These are phyloP conservation scores for Pseudorectes ferrugineus DNA, from an alignment of 2,113 vertebrate species.

Conservation along the genomic window DNA sequence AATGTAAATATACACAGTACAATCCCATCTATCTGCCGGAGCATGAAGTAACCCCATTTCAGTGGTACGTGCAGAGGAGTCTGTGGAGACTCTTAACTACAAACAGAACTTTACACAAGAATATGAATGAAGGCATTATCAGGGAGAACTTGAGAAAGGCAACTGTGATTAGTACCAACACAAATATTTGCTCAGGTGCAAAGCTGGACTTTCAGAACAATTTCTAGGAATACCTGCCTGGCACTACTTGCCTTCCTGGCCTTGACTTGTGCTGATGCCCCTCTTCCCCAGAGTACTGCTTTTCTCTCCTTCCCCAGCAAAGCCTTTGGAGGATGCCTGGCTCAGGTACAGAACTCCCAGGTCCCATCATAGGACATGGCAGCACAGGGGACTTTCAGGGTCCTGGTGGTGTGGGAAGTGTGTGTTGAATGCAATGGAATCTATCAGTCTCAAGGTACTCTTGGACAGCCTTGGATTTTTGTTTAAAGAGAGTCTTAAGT, in stretches of 20 bases:
- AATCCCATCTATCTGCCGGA: neutral
- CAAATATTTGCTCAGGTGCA: neutral
- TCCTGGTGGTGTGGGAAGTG: neutral
- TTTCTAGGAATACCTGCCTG: neutral
- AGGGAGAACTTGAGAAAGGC: neutral
- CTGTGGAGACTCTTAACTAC: neutral
- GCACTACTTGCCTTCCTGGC: neutral
- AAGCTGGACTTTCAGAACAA: neutral
- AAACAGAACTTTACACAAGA: neutral
- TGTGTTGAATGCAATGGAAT: neutral
- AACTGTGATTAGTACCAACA: neutral
- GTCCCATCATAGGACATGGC: neutral
- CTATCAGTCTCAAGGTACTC: neutral
- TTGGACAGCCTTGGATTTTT: neutral
- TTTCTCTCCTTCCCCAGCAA: neutral
- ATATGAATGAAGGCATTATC: neutral
- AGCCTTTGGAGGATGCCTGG: neutral
- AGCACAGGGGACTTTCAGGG: neutral
- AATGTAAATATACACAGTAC: slow-evolving; percentile 39
- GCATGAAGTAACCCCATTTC: slow-evolving; percentile 14
- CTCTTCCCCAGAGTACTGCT: neutral
- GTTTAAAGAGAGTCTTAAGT: neutral
- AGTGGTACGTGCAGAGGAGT: neutral
- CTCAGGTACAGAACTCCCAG: neutral
- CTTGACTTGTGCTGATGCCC: neutral